Conservation (phyloP, 2,888 invertebrate species). For the Brachyptera risi region DNA sequence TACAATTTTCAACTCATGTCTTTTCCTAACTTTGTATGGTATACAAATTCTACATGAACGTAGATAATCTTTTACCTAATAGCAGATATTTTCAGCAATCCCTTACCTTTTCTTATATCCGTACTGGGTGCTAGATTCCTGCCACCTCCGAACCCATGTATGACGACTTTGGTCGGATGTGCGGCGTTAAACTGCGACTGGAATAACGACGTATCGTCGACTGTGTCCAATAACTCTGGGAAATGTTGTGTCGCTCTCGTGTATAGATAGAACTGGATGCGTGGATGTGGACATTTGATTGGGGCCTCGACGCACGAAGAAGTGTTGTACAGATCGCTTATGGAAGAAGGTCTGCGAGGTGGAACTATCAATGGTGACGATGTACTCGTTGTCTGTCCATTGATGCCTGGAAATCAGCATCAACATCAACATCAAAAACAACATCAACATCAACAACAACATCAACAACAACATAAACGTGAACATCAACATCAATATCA, state of each 20-base stretch:
- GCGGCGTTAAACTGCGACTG: constrained; percentile 71
- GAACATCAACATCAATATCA: no score
- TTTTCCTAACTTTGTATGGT: no score
- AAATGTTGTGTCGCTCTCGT: constrained; percentile 73
- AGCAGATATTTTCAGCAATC: neutral
- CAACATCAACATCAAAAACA: no score
- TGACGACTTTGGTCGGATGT: constrained; percentile 80
- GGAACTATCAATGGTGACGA: no score
- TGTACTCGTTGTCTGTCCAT: neutral
- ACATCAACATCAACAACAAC: no score
- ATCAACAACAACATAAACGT: no score
- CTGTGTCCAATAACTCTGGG: constrained; percentile 67
- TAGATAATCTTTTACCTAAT: no score
- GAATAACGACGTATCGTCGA: constrained; percentile 64
- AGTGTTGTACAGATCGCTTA: constrained; percentile 69
- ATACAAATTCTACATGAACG: no score
- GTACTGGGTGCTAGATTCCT: constrained; percentile 77
- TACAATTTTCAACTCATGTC: no score
- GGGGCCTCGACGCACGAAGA: constrained; percentile 78
- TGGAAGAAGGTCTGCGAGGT: constrained; percentile 38
- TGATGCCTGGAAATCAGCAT: neutral
- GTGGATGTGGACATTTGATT: constrained; percentile 75
- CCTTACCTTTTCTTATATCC: constrained; percentile 64
- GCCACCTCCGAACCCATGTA: constrained; percentile 89
- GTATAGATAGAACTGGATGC: constrained; percentile 77